Evolutionary conservation across 2,888 invertebrate species (phyloP).

Genomic region (Anthrax anthrax): DNA sequence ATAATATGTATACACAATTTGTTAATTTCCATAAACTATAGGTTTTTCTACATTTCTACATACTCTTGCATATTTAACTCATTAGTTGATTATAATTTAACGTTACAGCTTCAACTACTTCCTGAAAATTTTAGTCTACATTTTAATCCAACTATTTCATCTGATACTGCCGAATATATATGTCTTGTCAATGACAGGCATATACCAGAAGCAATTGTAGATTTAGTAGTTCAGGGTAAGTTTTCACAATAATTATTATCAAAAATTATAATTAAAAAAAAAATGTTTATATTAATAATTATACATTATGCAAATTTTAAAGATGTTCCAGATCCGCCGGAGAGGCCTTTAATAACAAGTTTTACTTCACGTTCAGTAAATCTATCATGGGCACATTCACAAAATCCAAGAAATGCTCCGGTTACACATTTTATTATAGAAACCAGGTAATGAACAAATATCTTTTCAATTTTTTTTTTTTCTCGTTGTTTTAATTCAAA

Average conservation of each 20-base stretch:
- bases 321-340: slow-evolving; percentile 58
- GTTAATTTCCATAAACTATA: no score
- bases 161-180: slow-evolving; percentile 51
- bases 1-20: no score
- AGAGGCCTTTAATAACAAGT: slow-evolving; percentile 53
- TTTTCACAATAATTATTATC: slow-evolving; percentile 9
- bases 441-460: slow-evolving; percentile 42
- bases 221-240: slow-evolving; percentile 53
- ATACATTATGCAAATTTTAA: slow-evolving; percentile 30
- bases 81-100: no score
- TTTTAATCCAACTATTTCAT: slow-evolving; percentile 46
- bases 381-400: slow-evolving; percentile 59
- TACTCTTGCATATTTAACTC: no score
- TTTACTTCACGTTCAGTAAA: slow-evolving; percentile 60
- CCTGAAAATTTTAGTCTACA: slow-evolving; percentile 46
- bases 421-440: slow-evolving; percentile 59
- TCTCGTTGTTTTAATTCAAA: slow-evolving; percentile 1
- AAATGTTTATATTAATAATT: no score
- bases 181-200: slow-evolving; percentile 54
- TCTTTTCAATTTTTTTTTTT: slow-evolving; percentile 1
- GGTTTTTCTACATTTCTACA: no score
- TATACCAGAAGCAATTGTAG: slow-evolving; percentile 48
- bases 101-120: slow-evolving; percentile 41
- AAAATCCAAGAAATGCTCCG: slow-evolving; percentile 51
- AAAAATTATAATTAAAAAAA: no score